Percentiles rank a stretch among this genome's conserved stretches.
phyloP scores from a whole-genome alignment of 2,888 invertebrate genomes.

The Drosophila prolongata region DNA sequence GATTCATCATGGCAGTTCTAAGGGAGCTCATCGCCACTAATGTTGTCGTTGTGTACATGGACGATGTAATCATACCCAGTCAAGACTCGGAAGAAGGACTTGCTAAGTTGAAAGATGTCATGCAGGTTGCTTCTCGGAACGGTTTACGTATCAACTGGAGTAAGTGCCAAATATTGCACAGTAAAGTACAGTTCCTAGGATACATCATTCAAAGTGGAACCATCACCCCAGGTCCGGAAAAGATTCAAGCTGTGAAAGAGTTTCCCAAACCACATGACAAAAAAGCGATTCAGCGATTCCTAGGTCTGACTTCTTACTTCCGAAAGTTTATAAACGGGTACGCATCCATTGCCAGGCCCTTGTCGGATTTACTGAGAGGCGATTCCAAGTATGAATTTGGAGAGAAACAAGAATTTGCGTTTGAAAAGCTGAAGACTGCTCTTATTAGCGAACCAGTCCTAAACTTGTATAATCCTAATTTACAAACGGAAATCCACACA shows the following conservation, averaged over 20 bases:
- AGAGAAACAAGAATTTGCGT: neutral
- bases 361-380: neutral
- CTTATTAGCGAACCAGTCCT: too few species aligned
- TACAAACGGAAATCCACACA: neutral
- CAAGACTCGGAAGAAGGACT: neutral
- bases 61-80: conserved; percentile 1
- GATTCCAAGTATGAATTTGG: neutral
- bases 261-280: conserved; percentile 1
- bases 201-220: neutral
- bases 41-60: too few species aligned
- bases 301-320: neutral
- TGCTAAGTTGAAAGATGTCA: neutral
- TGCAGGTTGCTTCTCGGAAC: neutral
- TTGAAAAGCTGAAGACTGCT: too few species aligned
- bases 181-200: neutral
- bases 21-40: conserved; percentile 2
- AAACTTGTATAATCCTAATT: neutral
- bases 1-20: neutral
- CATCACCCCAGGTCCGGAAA: neutral
- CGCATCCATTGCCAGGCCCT: neutral
- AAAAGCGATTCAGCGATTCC: conserved; percentile 1
- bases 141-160: neutral
- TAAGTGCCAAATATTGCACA: neutral
- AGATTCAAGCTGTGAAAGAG: conserved; percentile 1
- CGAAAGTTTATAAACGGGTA: conserved; percentile 15